phyloP scores from a whole-genome alignment of 2,113 vertebrate species.

The Passer domesticus region DNA sequence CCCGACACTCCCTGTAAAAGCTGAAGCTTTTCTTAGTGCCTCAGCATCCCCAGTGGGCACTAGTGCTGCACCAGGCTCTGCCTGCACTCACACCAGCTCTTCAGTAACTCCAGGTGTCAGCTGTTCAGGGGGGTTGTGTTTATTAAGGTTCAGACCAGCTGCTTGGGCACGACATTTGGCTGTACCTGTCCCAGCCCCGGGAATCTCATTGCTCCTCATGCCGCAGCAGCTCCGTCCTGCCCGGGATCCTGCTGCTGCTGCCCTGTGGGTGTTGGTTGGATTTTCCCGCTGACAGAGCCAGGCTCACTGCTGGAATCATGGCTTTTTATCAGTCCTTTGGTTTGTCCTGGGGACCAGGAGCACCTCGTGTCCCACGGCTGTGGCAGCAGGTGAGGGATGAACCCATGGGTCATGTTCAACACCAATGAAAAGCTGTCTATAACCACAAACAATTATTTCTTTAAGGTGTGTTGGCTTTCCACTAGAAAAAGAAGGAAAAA shows the following conservation, averaged over 20 bases:
- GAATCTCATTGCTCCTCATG: not conserved
- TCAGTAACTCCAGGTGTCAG: not conserved
- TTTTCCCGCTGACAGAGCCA: not conserved
- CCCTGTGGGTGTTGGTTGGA: rapidly evolving
- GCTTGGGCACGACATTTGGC: not conserved
- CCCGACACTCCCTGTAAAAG: conserved; percentile 44
- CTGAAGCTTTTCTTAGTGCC: not conserved
- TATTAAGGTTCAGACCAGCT: not conserved
- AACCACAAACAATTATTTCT: not conserved
- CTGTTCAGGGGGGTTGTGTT: not conserved
- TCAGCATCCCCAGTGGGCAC: conserved; percentile 19
- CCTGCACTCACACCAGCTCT: not conserved
- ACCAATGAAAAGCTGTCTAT: not conserved
- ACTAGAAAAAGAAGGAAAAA: not conserved
- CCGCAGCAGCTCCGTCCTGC: rapidly evolving
- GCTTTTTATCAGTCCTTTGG: not conserved
- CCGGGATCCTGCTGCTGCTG: rapidly evolving
- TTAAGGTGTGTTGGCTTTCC: not conserved
- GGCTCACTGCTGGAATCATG: not conserved
- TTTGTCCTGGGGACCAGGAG: not conserved
- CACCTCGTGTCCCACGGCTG: rapidly evolving
- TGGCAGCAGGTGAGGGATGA: not conserved
- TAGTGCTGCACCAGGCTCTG: not conserved
- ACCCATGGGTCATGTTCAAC: not conserved
- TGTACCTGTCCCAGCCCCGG: not conserved